Conservation (phyloP, 2,113 vertebrate species). For the Meles meles region DNA sequence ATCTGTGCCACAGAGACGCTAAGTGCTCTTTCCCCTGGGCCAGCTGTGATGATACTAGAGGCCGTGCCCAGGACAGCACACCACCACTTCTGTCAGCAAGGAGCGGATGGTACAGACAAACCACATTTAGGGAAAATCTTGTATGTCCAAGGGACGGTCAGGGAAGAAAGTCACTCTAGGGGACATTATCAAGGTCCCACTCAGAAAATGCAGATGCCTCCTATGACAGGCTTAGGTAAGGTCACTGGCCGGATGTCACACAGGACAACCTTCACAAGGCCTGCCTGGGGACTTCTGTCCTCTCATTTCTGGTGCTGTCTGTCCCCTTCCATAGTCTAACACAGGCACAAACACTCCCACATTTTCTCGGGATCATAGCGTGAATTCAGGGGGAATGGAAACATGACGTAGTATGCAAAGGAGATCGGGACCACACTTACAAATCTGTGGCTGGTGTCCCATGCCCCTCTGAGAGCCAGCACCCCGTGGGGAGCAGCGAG, state of each 20-base stretch:
- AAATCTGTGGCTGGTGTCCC: neutral
- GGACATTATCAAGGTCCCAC: neutral
- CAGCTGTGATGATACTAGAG: too few species aligned
- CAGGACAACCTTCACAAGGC: neutral
- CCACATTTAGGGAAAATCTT: too few species aligned
- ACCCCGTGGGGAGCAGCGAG: neutral
- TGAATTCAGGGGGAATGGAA: neutral
- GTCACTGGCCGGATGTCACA: neutral
- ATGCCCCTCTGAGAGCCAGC: accelerated
- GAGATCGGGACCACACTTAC: neutral
- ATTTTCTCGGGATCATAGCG: neutral
- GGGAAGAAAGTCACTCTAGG: neutral
- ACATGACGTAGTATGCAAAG: accelerated
- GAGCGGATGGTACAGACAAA: neutral
- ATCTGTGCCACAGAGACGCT: accelerated
- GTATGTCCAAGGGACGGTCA: neutral
- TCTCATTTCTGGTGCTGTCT: neutral
- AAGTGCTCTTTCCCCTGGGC: neutral
- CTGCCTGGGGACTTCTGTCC: neutral
- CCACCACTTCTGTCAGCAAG: neutral
- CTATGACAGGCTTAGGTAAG: neutral
- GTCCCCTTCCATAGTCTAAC: neutral
- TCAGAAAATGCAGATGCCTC: neutral
- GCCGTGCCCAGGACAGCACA: accelerated
- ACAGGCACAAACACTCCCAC: neutral